Evolutionary conservation across 2,888 invertebrate species (phyloP), one percentile per base, ranked within the genome.

Genomic region (Papilio gigon): DNA sequence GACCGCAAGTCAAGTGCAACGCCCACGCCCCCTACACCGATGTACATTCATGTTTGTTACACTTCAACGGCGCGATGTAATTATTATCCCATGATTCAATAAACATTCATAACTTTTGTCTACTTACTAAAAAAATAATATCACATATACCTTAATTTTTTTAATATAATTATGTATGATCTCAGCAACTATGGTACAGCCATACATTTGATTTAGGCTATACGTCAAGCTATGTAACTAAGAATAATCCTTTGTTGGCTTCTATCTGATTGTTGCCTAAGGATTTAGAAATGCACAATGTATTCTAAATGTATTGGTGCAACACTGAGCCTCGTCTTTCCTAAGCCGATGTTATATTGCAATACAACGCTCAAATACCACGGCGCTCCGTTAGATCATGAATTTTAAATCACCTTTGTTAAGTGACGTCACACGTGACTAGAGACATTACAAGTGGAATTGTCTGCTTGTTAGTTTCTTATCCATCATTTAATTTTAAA

Each of bases 271-370:
- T 12, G 50, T 56, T 56, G 30, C 53, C 3, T 30, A 56, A 56
- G 30, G n/a, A 56, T 56, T 60, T 40, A 60, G 37, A 60, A 60
- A 60, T 60, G 25, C 40, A 60, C 25, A 60, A 40, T 37, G 40
- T 60, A 60, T 60, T 60, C 60, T 40, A 60, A 60, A 60, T 40
- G 53, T 56, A 17, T 9, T 56, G 14, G 53, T 56, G 53, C 53
- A 56, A 56, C 17, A 56, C 30, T 56, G 30, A 50, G 25, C 27
- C 27, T 27, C 11, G 17, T 33, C 62, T 62, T 62, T 62, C 62
- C 33, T 47, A 62, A 62, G 27, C 33, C 62, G 6, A 62, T 47
- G 47, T 27, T 33, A 62, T 47, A 47, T 44, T 62, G 42, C 47
- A 62, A 47, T 62, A 17, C 30, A 62, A 62, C 20, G 20, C 22